Conservation (phyloP, 2,797 vertebrate species). For the Pseudopleuronectes americanus region DNA sequence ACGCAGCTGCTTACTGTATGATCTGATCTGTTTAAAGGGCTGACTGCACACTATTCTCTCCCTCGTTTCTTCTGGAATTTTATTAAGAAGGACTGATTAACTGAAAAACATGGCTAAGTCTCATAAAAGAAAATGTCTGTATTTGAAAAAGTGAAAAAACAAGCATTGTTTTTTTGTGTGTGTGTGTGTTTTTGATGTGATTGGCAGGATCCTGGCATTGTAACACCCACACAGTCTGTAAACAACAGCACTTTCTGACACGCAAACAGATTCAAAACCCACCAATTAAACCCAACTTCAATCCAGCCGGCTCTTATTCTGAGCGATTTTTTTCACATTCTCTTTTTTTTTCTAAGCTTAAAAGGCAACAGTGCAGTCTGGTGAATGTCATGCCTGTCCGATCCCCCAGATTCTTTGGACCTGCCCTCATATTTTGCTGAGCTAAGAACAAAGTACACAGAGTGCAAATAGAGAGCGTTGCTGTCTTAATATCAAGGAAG, state of each 20-base stretch:
- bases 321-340: slow-evolving; percentile 16
- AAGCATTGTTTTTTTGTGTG: slow-evolving; percentile 44
- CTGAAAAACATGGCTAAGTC: slow-evolving; percentile 70
- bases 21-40: slow-evolving; percentile 76
- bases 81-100: slow-evolving; percentile 73
- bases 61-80: slow-evolving; percentile 54
- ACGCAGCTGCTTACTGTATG: slow-evolving; percentile 79
- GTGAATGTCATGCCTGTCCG: slow-evolving; percentile 81
- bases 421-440: slow-evolving; percentile 82
- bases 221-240: slow-evolving; percentile 78
- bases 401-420: slow-evolving; percentile 77
- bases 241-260: slow-evolving; percentile 82
- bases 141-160: slow-evolving; percentile 57
- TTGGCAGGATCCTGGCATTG: slow-evolving; percentile 73
- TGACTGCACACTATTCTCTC: slow-evolving; percentile 69
- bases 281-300: slow-evolving; percentile 80
- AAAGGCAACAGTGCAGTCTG: slow-evolving; percentile 76
- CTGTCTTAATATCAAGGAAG: slow-evolving; percentile 79
- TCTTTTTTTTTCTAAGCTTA: slow-evolving; percentile 55
- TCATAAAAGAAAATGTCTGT: slow-evolving; percentile 55
- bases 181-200: slow-evolving; percentile 63
- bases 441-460: slow-evolving; percentile 81
- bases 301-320: slow-evolving; percentile 64
- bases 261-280: slow-evolving; percentile 78
- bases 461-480: slow-evolving; percentile 75